phyloP scores from a whole-genome alignment of 2,113 vertebrate genomes.

The Dromiciops gliroides region DNA sequence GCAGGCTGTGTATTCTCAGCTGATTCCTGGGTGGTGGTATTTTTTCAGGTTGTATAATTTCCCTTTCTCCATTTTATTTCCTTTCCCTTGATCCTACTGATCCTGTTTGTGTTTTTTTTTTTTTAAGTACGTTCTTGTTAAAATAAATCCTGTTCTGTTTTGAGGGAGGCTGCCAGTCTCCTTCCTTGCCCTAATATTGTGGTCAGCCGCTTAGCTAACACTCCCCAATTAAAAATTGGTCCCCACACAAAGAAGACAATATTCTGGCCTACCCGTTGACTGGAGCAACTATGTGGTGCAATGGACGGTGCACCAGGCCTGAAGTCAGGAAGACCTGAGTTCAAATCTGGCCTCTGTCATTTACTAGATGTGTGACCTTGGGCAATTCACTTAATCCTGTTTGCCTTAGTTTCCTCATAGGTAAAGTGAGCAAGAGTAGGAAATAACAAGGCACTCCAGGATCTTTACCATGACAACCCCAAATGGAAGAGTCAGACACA shows the following conservation, averaged over 20 bases:
- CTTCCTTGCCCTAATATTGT: too few relatives aligned
- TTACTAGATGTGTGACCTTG: neutral
- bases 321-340: neutral
- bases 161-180: too few relatives aligned
- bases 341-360: neutral
- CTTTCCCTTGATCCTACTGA: too few relatives aligned
- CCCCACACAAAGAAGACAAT: neutral
- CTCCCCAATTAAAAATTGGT: too few relatives aligned
- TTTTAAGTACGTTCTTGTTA: too few relatives aligned
- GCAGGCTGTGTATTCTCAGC: too few relatives aligned
- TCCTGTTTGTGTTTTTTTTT: too few relatives aligned
- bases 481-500: neutral
- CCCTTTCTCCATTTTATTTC: too few relatives aligned
- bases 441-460: neutral
- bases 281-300: neutral
- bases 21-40: too few relatives aligned
- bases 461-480: neutral
- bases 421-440: neutral
- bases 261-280: neutral
- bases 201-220: too few relatives aligned
- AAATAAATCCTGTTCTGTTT: too few relatives aligned
- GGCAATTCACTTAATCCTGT: neutral
- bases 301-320: neutral
- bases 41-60: too few relatives aligned
- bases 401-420: neutral